Conservation (phyloP, 2,888 invertebrate species). For the Incurvaria masculella region DNA sequence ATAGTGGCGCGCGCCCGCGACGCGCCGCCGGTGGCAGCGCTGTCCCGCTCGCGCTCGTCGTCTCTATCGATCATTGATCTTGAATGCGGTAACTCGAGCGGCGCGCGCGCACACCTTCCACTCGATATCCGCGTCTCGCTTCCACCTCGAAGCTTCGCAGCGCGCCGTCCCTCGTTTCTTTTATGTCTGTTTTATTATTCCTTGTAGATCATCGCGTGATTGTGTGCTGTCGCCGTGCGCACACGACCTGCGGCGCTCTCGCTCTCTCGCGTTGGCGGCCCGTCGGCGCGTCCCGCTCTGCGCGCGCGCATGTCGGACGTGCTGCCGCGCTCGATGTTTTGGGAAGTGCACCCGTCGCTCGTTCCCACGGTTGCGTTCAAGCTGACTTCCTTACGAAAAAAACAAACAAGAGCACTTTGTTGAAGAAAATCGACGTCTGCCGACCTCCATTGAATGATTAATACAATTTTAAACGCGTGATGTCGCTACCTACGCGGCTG, state of each 20-base stretch:
- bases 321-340: constrained; percentile 58
- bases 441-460: constrained; percentile 54
- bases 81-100: constrained; percentile 48
- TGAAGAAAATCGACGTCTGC: constrained; percentile 57
- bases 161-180: constrained; percentile 52
- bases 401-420: constrained; percentile 57
- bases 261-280: constrained; percentile 17
- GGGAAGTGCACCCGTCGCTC: constrained; percentile 58
- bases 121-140: constrained; percentile 30
- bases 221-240: constrained; percentile 55
- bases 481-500: constrained; percentile 40
- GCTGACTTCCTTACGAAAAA: constrained; percentile 56
- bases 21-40: constrained; percentile 11
- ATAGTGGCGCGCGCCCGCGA: constrained; percentile 14
- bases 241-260: constrained; percentile 36
- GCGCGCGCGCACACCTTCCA: constrained; percentile 46
- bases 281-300: constrained; percentile 30
- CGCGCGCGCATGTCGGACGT: constrained; percentile 44
- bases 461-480: constrained; percentile 53
- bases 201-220: constrained; percentile 58
- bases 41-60: background rate
- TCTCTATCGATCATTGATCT: constrained; percentile 49
- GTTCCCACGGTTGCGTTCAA: constrained; percentile 57
- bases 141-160: constrained; percentile 30
- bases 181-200: constrained; percentile 58